Base-by-base conservation (phyloP, 1,140 invertebrate genomes). In the Nixonia krombeini region DNA sequence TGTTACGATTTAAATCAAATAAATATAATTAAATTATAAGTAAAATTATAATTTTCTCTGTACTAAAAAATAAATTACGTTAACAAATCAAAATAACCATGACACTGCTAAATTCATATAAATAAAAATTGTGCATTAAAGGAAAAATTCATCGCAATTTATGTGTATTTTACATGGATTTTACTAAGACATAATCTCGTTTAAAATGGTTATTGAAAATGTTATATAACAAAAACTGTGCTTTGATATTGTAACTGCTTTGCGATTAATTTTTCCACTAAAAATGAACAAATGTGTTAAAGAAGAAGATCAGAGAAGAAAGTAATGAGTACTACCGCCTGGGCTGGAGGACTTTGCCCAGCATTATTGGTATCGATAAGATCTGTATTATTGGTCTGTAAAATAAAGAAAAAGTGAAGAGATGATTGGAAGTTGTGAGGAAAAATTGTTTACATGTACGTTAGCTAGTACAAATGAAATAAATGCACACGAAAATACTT, bases 341-440 rank as follows among this genome's bases (percentile, higher is more conserved):
- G 83, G 83, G 84, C 84, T 77, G 82, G 80, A 83, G 83, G 78
- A 83, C 75, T 85, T 84, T 85, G 84, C 84, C 84, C 84, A 73
- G 83, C 81, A 84, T 80, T 85, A 83, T 84, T 80, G 74, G 82
- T 84, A 85, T 84, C 80, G 80, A 83, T 84, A 83, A 78, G 80
- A 80, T 84, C 84, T n/a, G n/a, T n/a, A 80, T 85, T 85, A 85
- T 85, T 81, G 73, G 78, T 85, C 84, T 85, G 84, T 56, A 85
- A 85, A 83, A 83, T 47, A 83, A 83, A 83, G 74, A 84, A 71
- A 84, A 83, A 82, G n/a, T 70, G 77, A 82, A 81, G 64, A 79
- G 74, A 70, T 82, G 78, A 82, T 81, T 82, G 77, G 77, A 74
- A 80, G 75, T 72, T 79, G 59, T 70, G 64, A 63, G n/a, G 65